Conservation (phyloP, 2,797 vertebrate species). For the Lagodon rhomboides region DNA sequence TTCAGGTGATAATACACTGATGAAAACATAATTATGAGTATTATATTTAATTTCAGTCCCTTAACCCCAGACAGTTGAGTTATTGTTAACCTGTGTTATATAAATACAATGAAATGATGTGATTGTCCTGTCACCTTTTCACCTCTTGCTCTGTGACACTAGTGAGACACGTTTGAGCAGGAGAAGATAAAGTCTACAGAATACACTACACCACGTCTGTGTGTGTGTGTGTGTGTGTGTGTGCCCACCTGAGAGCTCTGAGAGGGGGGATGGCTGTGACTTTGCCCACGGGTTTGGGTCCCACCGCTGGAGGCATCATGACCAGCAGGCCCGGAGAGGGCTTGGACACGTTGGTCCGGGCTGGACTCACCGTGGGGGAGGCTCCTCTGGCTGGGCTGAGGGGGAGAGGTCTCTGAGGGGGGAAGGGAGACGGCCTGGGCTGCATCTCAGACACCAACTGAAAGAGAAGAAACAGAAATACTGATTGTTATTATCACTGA, state of each 20-base stretch:
- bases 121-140: neutral
- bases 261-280: slow-evolving; percentile 75
- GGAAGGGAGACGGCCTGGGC: slow-evolving; percentile 77
- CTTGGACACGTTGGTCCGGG: slow-evolving; percentile 53
- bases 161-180: neutral
- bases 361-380: slow-evolving; percentile 72
- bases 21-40: too few species aligned
- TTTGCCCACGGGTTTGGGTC: slow-evolving; percentile 76
- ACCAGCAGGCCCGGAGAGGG: slow-evolving; percentile 85
- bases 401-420: slow-evolving; percentile 89
- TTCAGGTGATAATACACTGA: too few species aligned
- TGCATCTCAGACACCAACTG: slow-evolving; percentile 74
- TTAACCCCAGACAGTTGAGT: neutral
- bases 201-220: neutral
- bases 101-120: neutral
- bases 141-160: neutral
- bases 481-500: neutral
- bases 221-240: slow-evolving; percentile 12
- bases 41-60: too few species aligned
- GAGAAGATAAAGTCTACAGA: too few species aligned
- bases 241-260: slow-evolving; percentile 85
- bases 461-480: slow-evolving; percentile 17
- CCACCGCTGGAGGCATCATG: slow-evolving; percentile 86
- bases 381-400: slow-evolving; percentile 85
- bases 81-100: neutral